Base-by-base conservation (phyloP, 2,797 vertebrate genomes). In the Coccyzus lansbergi region DNA sequence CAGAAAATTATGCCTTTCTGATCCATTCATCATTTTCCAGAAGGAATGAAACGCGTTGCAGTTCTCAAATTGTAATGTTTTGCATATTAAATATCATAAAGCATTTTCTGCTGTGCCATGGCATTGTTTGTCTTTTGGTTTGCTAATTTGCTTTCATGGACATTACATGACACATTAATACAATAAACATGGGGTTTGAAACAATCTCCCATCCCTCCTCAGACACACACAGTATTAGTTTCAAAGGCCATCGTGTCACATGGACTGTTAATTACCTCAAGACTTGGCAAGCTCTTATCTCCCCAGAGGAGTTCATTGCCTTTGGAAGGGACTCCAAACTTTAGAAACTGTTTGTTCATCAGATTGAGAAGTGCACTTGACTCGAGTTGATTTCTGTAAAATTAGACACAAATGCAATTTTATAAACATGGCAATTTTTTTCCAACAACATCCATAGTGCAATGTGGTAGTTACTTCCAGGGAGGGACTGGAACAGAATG, bases 221-320 rank as follows among this genome's bases (percentile, higher is more conserved):
- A 60, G 49, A 70, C 49, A 69, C 25, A 71, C 52, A 74, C 3
- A 72, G 40, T 21, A 46, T 44, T 70, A 28, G 15, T 93, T 84
- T 89, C 63, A 80, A 88, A 90, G 90, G 40, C 68, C 56, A 48
- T 49, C 60, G 36, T 19, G 31, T 90, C 79, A 83, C 33, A 34
- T 5, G 52, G 62, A 68, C 46, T 19, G 53, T 29, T 86, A 83
- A 62, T 78, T 88, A 74, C 64, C 86, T 83, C 69, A 74, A 82
- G 40, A n/a, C 29, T 88, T 70, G 86, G 68, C 81, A 25, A n/a
- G 31, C 11, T 90, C 69, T 78, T 78, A 59, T 18, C 67, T 90
- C 42, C 51, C 38, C 38, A 51, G 38, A 74, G 56, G 34, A 78
- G 33, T 67, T 83, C 51, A 13, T 26, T 7, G 38, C 36, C 28